Conservation (phyloP, 2,797 vertebrate species). For the Cuniculus paca region DNA sequence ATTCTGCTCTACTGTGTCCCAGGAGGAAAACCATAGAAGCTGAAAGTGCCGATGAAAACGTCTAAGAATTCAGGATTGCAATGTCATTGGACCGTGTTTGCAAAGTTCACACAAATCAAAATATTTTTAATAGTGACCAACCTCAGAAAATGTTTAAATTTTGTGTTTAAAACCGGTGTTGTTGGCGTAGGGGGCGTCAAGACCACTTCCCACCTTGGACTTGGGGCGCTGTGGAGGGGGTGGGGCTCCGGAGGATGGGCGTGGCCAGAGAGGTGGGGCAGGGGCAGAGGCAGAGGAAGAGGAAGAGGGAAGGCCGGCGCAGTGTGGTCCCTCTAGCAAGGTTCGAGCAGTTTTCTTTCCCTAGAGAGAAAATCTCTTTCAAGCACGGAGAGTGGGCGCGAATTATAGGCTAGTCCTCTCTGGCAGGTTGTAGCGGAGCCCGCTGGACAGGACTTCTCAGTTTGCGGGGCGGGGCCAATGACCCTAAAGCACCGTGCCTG, state of each 20-base stretch:
- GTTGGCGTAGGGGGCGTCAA: background rate
- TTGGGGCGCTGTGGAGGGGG: background rate
- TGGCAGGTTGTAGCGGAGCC: background rate
- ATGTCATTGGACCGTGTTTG: background rate
- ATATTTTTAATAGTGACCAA: background rate
- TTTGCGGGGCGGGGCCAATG: background rate
- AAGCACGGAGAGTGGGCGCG: background rate
- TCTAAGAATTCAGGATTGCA: background rate
- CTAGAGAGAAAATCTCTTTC: background rate
- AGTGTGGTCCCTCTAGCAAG: background rate
- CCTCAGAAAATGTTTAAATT: background rate
- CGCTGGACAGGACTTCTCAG: background rate
- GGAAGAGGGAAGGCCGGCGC: rapidly evolving
- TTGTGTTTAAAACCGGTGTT: slow-evolving; percentile 2
- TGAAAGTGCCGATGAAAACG: background rate
- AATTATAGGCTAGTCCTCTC: slow-evolving; percentile 1
- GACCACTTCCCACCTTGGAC: background rate
- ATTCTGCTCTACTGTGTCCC: background rate
- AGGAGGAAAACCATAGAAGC: background rate
- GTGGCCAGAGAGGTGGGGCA: background rate
- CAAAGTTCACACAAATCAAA: slow-evolving; percentile 5
- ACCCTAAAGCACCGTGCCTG: background rate
- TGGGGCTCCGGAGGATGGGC: background rate
- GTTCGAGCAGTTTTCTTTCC: background rate
- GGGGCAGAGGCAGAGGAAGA: too few relatives aligned